A percentile compares a stretch with the other conserved stretches of the same genome.
Conservation (phyloP, 2,888 invertebrate species). For the Drosophila nigritarsus region DNA sequence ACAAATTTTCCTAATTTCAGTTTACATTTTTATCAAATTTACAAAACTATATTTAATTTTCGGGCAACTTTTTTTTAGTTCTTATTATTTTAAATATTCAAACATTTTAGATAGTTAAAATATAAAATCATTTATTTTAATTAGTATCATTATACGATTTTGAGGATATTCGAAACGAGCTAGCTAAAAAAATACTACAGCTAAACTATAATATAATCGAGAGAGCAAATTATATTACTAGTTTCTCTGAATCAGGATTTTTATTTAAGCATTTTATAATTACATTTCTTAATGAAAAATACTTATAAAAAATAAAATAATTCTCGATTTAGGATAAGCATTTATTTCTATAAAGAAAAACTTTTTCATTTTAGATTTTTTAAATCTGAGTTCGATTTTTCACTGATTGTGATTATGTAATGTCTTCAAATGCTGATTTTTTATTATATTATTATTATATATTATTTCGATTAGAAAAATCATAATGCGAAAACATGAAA, state of each 20-base stretch:
- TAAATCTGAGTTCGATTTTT: neutral
- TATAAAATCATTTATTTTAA: neutral
- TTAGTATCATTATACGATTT: neutral
- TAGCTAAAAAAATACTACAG: neutral
- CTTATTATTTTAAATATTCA: neutral
- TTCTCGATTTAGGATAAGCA: too few relatives aligned
- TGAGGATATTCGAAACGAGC: rapidly evolving
- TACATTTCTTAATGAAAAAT: too few relatives aligned
- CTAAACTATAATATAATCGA: neutral
- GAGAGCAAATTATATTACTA: neutral
- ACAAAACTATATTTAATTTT: neutral
- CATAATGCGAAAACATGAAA: too few relatives aligned
- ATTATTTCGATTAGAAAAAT: neutral
- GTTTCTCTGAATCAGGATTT: rapidly evolving
- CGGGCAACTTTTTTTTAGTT: neutral
- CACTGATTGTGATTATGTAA: neutral
- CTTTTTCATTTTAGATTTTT: neutral
- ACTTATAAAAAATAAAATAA: too few relatives aligned
- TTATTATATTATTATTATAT: neutral
- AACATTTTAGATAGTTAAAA: neutral
- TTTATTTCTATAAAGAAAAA: neutral
- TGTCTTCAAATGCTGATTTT: neutral
- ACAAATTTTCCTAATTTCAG: neutral
- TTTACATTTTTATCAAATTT: neutral
- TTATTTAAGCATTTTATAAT: neutral